Percentiles rank a stretch among this genome's conserved stretches.
Conservation (phyloP, 2,113 vertebrate genomes). For the Esox niger region DNA sequence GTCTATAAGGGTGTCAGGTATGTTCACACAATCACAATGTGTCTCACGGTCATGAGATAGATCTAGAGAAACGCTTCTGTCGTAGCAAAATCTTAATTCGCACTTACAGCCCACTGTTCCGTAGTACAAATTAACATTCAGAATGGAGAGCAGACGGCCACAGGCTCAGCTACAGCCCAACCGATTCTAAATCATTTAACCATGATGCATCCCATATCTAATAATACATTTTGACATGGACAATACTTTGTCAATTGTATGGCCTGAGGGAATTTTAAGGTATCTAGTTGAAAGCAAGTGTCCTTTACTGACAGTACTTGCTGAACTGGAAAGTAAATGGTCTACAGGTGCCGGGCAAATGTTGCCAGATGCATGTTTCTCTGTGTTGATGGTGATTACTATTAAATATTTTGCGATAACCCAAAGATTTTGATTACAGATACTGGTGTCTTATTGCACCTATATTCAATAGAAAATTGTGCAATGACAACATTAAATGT, state of each 20-base stretch:
- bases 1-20: not conserved
- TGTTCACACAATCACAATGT: not conserved
- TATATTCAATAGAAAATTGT: no score
- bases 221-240: not conserved
- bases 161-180: conserved; percentile 33
- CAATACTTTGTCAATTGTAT: not conserved
- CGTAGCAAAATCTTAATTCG: conserved; percentile 41
- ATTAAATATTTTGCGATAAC: no score
- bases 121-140: conserved; percentile 34
- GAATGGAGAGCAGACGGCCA: conserved; percentile 19
- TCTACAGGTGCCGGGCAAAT: not conserved
- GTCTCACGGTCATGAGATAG: conserved; percentile 1
- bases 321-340: not conserved
- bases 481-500: no score
- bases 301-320: not conserved
- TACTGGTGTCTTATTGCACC: no score
- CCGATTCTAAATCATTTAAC: conserved; percentile 29
- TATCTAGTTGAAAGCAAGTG: not conserved
- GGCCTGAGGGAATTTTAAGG: not conserved
- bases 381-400: no score
- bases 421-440: no score
- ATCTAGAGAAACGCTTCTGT: conserved; percentile 19
- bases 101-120: conserved; percentile 6
- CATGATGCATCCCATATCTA: conserved; percentile 10
- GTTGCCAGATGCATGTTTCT: no score